A percentile compares a stretch with the other conserved stretches of the same genome.
Evolutionary conservation across 1,140 invertebrate genomes (phyloP).

Genomic region (Dolichoris vasculosae): DNA sequence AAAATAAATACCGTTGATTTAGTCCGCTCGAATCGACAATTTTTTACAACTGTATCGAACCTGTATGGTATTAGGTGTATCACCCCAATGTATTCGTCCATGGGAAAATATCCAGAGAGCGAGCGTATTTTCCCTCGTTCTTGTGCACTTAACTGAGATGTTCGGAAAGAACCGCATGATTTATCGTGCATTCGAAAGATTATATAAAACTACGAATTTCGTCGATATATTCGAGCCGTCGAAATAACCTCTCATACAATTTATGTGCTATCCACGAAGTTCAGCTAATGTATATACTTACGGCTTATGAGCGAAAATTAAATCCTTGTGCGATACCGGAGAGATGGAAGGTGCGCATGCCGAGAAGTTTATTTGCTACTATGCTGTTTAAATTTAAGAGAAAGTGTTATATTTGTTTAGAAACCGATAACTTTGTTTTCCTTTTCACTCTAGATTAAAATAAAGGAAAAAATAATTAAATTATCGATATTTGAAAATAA

Average conservation of each 20-base stretch:
- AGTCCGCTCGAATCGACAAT: neutral
- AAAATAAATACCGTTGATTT: neutral
- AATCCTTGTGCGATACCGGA: neutral
- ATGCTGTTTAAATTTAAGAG: neutral
- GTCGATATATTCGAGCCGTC: neutral
- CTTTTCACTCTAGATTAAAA: neutral
- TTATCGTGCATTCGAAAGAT: conserved; percentile 16
- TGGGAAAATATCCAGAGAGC: neutral
- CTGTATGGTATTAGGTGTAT: no score
- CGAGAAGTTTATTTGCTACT: neutral
- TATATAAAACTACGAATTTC: conserved; percentile 7
- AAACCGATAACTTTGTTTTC: conserved; percentile 20
- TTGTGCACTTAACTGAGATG: neutral
- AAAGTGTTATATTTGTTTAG: conserved; percentile 30
- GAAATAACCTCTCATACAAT: neutral
- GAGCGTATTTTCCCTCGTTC: neutral
- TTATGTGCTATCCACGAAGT: neutral
- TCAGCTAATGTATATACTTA: neutral
- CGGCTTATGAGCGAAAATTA: neutral
- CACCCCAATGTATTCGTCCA: neutral
- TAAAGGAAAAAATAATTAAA: neutral
- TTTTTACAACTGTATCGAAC: neutral
- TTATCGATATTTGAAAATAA: neutral
- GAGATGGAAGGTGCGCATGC: neutral
- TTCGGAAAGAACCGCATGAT: neutral